phyloP scores from a whole-genome alignment of 1,140 invertebrate species.

The Hetaerina americana region DNA sequence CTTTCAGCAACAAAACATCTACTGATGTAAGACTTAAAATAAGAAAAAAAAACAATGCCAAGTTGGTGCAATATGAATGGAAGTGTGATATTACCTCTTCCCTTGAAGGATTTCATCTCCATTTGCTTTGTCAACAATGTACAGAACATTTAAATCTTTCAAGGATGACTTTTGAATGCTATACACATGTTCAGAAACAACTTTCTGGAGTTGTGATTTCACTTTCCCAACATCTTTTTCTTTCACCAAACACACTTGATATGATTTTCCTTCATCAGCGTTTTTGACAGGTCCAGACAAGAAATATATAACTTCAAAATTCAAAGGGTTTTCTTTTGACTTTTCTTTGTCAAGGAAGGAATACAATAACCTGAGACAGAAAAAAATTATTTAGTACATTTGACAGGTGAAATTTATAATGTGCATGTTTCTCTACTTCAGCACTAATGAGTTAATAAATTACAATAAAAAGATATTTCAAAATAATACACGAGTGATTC shows the following conservation, averaged over 20 bases:
- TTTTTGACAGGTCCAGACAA: not conserved
- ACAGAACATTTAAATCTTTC: slow-evolving; percentile 1
- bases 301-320: not conserved
- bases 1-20: no score
- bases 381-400: no score
- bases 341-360: not conserved
- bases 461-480: no score
- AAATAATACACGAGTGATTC: no score
- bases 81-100: not conserved
- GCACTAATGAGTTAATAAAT: no score
- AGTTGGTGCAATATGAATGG: no score
- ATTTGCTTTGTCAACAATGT: slow-evolving; percentile 5
- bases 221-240: not conserved
- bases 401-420: no score
- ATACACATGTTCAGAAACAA: slow-evolving; percentile 5
- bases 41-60: no score
- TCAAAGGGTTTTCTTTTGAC: not conserved
- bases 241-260: not conserved
- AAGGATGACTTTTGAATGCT: slow-evolving; percentile 6
- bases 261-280: not conserved
- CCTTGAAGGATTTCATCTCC: not conserved
- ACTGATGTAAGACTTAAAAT: no score
- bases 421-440: no score
- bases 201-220: not conserved
- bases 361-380: not conserved